A percentile compares a stretch with the other conserved stretches of the same genome.
Conservation (phyloP, 2,888 invertebrate genomes). For the Eulithis testata region DNA sequence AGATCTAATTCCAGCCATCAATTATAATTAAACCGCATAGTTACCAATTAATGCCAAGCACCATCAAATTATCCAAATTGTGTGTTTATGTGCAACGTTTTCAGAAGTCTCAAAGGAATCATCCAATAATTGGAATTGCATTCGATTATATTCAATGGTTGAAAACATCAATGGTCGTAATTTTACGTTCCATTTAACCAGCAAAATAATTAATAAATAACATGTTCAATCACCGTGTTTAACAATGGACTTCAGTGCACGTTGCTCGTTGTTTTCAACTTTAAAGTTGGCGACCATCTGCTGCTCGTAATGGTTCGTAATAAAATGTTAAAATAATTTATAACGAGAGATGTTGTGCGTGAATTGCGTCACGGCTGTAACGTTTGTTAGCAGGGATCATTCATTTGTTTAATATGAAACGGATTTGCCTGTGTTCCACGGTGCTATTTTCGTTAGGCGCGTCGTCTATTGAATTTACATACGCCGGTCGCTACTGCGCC, state of each 20-base stretch:
- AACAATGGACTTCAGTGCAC: slow-evolving; percentile 27
- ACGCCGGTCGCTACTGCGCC: slow-evolving; percentile 61
- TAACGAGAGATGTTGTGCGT: slow-evolving; percentile 28
- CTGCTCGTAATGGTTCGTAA: slow-evolving; percentile 36
- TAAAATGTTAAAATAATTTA: slow-evolving; percentile 37
- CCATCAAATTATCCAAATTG: slow-evolving; percentile 1
- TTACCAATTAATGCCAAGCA: slow-evolving; percentile 4
- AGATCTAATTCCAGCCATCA: slow-evolving; percentile 8
- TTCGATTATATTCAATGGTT: slow-evolving; percentile 10
- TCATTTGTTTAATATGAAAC: slow-evolving; percentile 59
- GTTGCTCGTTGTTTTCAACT: slow-evolving; percentile 30
- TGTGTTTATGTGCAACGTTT: not conserved
- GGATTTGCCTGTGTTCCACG: slow-evolving; percentile 66
- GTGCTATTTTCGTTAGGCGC: slow-evolving; percentile 67
- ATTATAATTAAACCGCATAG: slow-evolving; percentile 15
- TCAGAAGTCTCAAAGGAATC: slow-evolving; percentile 18
- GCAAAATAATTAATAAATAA: slow-evolving; percentile 25
- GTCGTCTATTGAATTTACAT: slow-evolving; percentile 74
- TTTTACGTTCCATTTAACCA: slow-evolving; percentile 9
- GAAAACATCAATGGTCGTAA: not conserved
- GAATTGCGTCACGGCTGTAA: slow-evolving; percentile 8
- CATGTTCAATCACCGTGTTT: slow-evolving; percentile 26
- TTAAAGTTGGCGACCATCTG: slow-evolving; percentile 37
- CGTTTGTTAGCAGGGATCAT: slow-evolving; percentile 40
- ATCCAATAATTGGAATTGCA: slow-evolving; percentile 15